Percentiles rank a stretch among this genome's conserved stretches.
Evolutionary conservation across 2,113 vertebrate genomes (phyloP).

Genomic region (Rattus rattus): DNA sequence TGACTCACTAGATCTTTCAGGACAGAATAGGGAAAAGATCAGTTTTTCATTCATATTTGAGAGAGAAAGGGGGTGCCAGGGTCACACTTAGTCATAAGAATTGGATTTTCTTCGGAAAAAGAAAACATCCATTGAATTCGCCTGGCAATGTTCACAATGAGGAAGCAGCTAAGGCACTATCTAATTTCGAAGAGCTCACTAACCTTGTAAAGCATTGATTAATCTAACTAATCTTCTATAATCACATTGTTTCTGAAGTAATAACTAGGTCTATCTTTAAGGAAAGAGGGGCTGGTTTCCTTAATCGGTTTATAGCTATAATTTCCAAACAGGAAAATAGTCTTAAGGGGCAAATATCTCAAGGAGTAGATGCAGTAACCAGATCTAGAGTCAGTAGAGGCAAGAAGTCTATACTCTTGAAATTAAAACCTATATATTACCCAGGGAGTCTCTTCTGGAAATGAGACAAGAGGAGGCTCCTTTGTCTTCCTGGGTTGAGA

Average conservation of each 20-base stretch:
- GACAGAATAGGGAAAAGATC: background rate
- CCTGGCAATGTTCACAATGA: slow-evolving; percentile 67
- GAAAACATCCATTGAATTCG: slow-evolving; percentile 51
- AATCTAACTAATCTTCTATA: slow-evolving; percentile 81
- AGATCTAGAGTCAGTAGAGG: slow-evolving; percentile 79
- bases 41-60: background rate
- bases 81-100: slow-evolving; percentile 64
- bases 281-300: slow-evolving; percentile 76
- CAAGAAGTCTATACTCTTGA: slow-evolving; percentile 82
- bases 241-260: slow-evolving; percentile 78
- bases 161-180: slow-evolving; percentile 61
- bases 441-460: slow-evolving; percentile 60
- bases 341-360: slow-evolving; percentile 81
- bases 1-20: slow-evolving; percentile 22
- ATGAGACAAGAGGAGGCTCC: slow-evolving; percentile 49
- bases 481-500: slow-evolving; percentile 15
- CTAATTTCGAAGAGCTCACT: slow-evolving; percentile 75
- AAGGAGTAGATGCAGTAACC: slow-evolving; percentile 78
- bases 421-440: slow-evolving; percentile 78
- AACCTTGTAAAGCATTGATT: slow-evolving; percentile 77
- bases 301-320: slow-evolving; percentile 81
- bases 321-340: slow-evolving; percentile 81
- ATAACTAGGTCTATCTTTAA: slow-evolving; percentile 82
- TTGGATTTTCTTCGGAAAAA: slow-evolving; percentile 45
- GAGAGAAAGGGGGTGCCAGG: background rate